phyloP scores from a whole-genome alignment of 2,888 invertebrate species.

The Himalopsyche japonica region DNA sequence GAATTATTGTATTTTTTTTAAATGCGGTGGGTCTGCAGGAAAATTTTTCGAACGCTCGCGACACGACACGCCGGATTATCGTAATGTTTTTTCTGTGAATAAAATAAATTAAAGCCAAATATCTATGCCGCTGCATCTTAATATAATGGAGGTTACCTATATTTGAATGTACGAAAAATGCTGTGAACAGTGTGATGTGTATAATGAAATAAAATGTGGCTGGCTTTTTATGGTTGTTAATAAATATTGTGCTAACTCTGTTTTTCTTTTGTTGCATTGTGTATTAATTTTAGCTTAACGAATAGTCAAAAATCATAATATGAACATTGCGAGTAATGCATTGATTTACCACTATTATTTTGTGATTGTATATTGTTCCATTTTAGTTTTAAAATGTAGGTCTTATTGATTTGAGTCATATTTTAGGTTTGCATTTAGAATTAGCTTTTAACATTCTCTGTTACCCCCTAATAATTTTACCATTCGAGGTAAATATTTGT shows the following conservation, averaged over 20 bases:
- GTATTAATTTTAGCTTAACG: not conserved
- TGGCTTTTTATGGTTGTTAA: too few species aligned
- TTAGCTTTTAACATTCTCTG: not conserved
- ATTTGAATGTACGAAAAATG: too few species aligned
- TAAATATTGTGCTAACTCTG: not conserved
- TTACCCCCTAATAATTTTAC: not conserved
- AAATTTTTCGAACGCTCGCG: too few species aligned
- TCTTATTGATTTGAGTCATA: conserved; percentile 15
- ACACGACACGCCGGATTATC: too few species aligned
- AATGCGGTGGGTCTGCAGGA: too few species aligned
- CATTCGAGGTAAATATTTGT: not conserved
- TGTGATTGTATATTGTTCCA: conserved; percentile 23
- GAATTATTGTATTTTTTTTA: too few species aligned
- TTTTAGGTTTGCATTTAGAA: conserved; percentile 7
- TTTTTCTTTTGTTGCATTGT: not conserved
- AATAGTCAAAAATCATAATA: not conserved
- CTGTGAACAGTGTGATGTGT: too few species aligned
- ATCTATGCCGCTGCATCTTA: too few species aligned
- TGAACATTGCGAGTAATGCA: not conserved
- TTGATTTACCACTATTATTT: conserved; percentile 4
- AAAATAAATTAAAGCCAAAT: too few species aligned
- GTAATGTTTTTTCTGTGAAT: too few species aligned
- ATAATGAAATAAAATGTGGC: too few species aligned
- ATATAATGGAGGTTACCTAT: too few species aligned
- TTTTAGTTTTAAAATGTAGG: conserved; percentile 8